Conservation (phyloP, 2,797 vertebrate genomes). For the Sebastes minor region DNA sequence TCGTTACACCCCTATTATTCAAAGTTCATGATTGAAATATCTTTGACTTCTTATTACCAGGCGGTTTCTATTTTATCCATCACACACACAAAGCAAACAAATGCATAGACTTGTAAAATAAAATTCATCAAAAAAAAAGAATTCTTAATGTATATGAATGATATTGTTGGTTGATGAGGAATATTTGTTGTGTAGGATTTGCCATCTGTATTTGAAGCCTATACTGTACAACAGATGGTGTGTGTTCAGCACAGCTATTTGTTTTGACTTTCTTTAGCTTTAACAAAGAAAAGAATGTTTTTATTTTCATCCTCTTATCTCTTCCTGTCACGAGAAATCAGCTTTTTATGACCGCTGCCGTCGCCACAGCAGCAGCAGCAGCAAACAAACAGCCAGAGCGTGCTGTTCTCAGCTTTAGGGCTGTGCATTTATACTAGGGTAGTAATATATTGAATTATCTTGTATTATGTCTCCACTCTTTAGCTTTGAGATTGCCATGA, state of each 20-base stretch:
- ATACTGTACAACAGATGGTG: background rate
- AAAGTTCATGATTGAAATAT: background rate
- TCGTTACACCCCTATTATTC: too few relatives aligned
- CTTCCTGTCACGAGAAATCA: conserved; percentile 49
- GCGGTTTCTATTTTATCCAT: background rate
- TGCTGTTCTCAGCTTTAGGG: conserved; percentile 37
- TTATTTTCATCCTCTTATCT: conserved; percentile 47
- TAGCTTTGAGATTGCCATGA: conserved; percentile 55
- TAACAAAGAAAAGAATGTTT: conserved; percentile 11
- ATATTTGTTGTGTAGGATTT: background rate
- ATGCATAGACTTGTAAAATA: background rate
- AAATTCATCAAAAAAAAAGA: background rate
- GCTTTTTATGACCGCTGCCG: conserved; percentile 31
- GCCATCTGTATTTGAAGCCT: background rate
- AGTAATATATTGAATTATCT: conserved; percentile 72
- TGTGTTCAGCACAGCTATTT: conserved; percentile 14
- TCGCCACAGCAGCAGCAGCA: conserved; percentile 1
- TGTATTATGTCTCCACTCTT: conserved; percentile 62
- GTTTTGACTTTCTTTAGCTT: conserved; percentile 23
- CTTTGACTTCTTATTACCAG: background rate
- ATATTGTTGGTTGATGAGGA: background rate
- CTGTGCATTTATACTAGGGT: conserved; percentile 42
- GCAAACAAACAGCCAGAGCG: conserved; percentile 35
- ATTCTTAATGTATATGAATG: background rate
- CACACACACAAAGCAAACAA: background rate